Conservation (phyloP, 2,888 invertebrate genomes). For the Romanomermis culicivorax region DNA sequence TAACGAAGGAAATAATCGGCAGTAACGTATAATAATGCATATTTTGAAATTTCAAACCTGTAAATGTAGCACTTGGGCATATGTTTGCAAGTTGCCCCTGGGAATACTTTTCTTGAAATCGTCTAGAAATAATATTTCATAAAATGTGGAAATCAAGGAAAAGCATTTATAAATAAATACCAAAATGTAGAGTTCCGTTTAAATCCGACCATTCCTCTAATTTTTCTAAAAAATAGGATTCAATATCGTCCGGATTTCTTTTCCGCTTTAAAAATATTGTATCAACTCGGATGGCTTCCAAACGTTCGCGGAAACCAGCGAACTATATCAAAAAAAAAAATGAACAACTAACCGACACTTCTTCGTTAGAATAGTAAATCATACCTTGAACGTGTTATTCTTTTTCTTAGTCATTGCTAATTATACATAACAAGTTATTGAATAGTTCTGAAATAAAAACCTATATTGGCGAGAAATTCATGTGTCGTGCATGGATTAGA, state of each 20-base stretch:
- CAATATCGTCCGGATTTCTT: conserved; percentile 12
- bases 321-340: background rate
- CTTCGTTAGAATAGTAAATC: background rate
- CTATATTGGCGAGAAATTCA: no score
- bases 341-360: background rate
- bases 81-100: conserved; percentile 45
- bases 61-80: conserved; percentile 54
- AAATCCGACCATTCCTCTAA: conserved; percentile 67
- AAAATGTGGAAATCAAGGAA: no score
- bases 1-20: background rate
- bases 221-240: conserved; percentile 54
- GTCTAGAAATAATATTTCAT: conserved; percentile 19
- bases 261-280: no score
- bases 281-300: conserved; percentile 63
- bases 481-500: no score
- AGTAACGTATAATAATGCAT: conserved; percentile 19
- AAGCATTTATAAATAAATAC: conserved; percentile 26
- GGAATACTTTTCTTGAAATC: conserved; percentile 48
- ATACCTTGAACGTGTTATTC: background rate
- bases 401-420: background rate
- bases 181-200: conserved; percentile 61
- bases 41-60: conserved; percentile 31
- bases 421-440: no score
- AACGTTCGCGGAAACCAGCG: conserved; percentile 50
- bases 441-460: no score